A percentile compares a stretch with the other conserved stretches of the same genome.
phyloP scores from a whole-genome alignment of 2,888 invertebrate genomes.

The Petrolisthes manimaculis region DNA sequence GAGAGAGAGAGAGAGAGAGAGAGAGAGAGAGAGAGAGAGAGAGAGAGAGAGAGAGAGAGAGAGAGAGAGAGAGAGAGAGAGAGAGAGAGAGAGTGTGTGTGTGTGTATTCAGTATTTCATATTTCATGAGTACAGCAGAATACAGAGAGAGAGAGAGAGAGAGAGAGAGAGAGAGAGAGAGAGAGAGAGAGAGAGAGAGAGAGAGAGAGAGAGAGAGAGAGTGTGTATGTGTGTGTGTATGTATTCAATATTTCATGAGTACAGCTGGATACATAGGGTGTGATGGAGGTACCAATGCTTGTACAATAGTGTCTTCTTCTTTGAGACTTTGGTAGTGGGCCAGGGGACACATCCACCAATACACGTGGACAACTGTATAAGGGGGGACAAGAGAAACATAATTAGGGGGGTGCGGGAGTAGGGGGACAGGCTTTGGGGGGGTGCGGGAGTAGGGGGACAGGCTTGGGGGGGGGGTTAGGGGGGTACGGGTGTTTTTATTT shows the following conservation, averaged over 20 bases:
- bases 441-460: too few relatives aligned
- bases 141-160: constrained; percentile 28
- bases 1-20: not conserved
- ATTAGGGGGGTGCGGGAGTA: too few relatives aligned
- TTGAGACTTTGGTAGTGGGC: constrained; percentile 63
- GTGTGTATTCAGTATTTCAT: constrained; percentile 30
- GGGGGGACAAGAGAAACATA: not conserved
- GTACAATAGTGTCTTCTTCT: constrained; percentile 56
- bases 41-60: not conserved
- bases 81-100: not conserved
- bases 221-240: not conserved
- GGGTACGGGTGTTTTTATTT: not conserved
- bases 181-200: too few relatives aligned
- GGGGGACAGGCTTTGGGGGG: too few relatives aligned
- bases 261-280: constrained; percentile 52
- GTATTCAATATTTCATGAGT: constrained; percentile 52
- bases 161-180: too few relatives aligned
- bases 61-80: not conserved
- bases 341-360: constrained; percentile 66
- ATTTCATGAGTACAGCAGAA: constrained; percentile 43
- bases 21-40: too few relatives aligned
- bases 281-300: constrained; percentile 46
- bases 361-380: constrained; percentile 62
- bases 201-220: not conserved
- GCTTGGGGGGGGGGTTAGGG: too few relatives aligned